These are phyloP conservation scores for Anthrax anthrax DNA, from an alignment of 2,888 invertebrate species.

Conservation along the genomic window DNA sequence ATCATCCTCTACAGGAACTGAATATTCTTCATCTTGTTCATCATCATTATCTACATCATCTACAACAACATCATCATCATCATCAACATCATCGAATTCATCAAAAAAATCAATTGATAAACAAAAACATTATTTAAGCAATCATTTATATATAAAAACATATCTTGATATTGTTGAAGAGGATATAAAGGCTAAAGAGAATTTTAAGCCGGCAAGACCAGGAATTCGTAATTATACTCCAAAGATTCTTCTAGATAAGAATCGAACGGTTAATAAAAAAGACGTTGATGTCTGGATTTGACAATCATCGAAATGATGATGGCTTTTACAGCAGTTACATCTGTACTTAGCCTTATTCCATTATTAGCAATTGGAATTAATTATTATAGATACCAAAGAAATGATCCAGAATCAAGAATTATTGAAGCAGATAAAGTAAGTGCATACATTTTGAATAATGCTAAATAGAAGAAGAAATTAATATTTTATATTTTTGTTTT, in stretches of 20 bases:
- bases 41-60: conserved; percentile 21
- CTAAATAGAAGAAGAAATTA: not conserved
- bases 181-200: conserved; percentile 34
- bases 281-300: conserved; percentile 52
- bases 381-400: conserved; percentile 62
- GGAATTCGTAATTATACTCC: conserved; percentile 59
- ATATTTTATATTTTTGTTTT: conserved; percentile 9
- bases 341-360: conserved; percentile 63
- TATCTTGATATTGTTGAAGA: conserved; percentile 39
- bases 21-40: conserved; percentile 24
- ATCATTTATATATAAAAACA: conserved; percentile 42
- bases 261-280: conserved; percentile 29
- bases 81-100: conserved; percentile 28
- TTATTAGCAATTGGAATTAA: conserved; percentile 67
- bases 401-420: conserved; percentile 70
- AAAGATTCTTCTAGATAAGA: conserved; percentile 47
- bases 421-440: conserved; percentile 52
- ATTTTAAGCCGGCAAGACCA: conserved; percentile 38
- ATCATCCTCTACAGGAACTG: conserved; percentile 23
- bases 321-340: conserved; percentile 46
- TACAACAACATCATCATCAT: conserved; percentile 27
- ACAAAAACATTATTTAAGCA: conserved; percentile 37
- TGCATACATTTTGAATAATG: not conserved
- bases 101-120: conserved; percentile 25
- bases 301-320: conserved; percentile 34